These are phyloP conservation scores for Gymnocheta viridis DNA, from an alignment of 2,888 invertebrate genomes.

Conservation along the genomic window DNA sequence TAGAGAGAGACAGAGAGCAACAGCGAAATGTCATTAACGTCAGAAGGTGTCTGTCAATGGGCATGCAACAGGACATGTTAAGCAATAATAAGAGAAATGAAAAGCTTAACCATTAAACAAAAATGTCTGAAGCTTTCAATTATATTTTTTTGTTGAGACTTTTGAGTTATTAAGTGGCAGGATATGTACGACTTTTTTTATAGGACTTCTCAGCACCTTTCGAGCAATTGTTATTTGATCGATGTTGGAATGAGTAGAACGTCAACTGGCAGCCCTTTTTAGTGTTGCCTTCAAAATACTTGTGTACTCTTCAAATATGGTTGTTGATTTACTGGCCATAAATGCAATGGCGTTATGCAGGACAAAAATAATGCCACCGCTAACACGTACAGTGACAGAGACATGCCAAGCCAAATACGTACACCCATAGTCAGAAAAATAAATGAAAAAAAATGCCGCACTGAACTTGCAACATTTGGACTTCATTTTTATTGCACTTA, in stretches of 20 bases:
- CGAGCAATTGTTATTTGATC: background rate
- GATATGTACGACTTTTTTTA: conserved; percentile 53
- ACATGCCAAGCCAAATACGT: background rate
- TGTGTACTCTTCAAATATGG: background rate
- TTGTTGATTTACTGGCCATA: conserved; percentile 3
- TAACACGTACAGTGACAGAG: background rate
- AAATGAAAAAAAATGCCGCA: background rate
- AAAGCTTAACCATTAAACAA: background rate
- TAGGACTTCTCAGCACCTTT: conserved; percentile 41
- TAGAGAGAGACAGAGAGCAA: background rate
- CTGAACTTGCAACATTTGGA: conserved; percentile 58
- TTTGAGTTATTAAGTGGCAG: conserved; percentile 58
- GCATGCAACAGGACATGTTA: conserved; percentile 50
- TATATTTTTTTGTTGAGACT: background rate
- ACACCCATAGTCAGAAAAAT: background rate
- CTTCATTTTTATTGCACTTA: conserved; percentile 56
- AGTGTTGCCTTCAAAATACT: background rate
- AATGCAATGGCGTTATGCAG: conserved; percentile 57
- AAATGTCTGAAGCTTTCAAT: background rate
- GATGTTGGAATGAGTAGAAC: conserved; percentile 7
- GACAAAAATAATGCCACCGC: background rate
- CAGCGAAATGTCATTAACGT: conserved; percentile 51
- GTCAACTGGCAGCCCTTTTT: conserved; percentile 38
- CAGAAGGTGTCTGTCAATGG: conserved; percentile 57
- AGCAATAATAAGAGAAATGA: background rate